Conservation (phyloP, 2,888 invertebrate species). For the Helobdella robusta region DNA sequence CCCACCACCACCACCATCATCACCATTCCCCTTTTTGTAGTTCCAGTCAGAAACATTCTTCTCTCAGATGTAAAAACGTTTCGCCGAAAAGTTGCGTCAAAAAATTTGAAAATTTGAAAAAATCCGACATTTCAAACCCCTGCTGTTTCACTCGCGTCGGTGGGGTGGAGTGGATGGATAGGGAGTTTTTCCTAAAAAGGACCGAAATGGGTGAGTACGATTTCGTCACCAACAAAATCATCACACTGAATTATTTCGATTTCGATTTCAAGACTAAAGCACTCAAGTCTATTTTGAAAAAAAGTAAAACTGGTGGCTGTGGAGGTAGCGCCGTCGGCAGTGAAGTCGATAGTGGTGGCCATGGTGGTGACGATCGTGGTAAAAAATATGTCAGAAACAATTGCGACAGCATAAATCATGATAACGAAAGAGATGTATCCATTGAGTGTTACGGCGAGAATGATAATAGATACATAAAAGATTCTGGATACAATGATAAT, state of each 20-base stretch:
- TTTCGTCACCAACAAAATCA: constrained; percentile 18
- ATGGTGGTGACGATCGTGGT: no score
- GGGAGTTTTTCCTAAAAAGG: neutral
- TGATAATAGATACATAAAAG: neutral
- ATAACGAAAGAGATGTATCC: no score
- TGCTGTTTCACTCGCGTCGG: constrained; percentile 22
- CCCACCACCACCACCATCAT: neutral
- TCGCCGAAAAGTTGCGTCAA: constrained; percentile 1
- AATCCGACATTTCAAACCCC: constrained; percentile 19
- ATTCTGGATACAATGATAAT: neutral
- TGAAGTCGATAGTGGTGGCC: no score
- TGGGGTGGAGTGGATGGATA: constrained; percentile 1
- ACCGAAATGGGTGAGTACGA: constrained; percentile 9
- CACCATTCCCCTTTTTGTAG: no score
- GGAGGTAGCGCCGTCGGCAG: no score
- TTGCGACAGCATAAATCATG: no score
- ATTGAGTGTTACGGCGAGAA: neutral
- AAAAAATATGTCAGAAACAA: no score
- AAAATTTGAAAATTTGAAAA: neutral
- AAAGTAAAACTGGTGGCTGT: no score
- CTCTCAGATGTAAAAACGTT: no score
- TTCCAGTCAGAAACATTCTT: no score
- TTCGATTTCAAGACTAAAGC: constrained; percentile 16
- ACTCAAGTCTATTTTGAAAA: constrained; percentile 22
- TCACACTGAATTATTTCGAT: constrained; percentile 22